Conservation (phyloP, 1,140 invertebrate species). For the Rhynchophorus ferrugineus region DNA sequence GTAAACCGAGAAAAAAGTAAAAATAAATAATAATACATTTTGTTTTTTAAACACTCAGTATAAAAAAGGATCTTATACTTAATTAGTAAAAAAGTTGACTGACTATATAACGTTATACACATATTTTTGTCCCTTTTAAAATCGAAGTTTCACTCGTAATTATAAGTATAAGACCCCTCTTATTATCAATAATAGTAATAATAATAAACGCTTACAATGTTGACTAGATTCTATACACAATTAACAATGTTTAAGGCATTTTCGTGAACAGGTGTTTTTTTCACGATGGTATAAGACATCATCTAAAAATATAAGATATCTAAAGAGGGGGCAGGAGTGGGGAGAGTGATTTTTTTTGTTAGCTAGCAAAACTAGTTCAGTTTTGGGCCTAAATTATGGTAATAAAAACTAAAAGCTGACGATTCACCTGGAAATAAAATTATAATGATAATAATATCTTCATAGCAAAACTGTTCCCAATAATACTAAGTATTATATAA, state of each 20-base stretch:
- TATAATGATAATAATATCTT: constrained; percentile 22
- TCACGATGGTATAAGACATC: constrained; percentile 6
- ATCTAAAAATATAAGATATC: constrained; percentile 8
- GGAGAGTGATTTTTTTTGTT: too few relatives aligned
- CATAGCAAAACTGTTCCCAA: constrained; percentile 37
- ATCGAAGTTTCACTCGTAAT: too few relatives aligned
- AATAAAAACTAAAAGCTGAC: constrained; percentile 22
- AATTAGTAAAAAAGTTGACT: too few relatives aligned
- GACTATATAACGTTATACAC: too few relatives aligned
- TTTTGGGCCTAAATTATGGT: constrained; percentile 1
- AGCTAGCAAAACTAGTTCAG: too few relatives aligned
- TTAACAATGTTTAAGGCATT: constrained; percentile 8
- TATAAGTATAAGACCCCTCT: not conserved
- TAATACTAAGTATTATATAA: constrained; percentile 32
- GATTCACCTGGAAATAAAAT: constrained; percentile 19
- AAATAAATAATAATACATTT: too few relatives aligned
- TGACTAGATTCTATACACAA: constrained; percentile 12
- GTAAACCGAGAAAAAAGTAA: too few relatives aligned
- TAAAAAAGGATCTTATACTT: too few relatives aligned
- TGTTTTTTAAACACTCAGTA: too few relatives aligned
- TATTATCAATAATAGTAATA: too few relatives aligned
- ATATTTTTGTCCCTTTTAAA: too few relatives aligned
- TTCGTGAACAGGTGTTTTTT: constrained; percentile 9
- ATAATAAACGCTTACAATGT: not conserved
- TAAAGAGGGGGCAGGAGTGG: not conserved